phyloP scores from a whole-genome alignment of 2,888 invertebrate genomes.

The Escarpia spicata region DNA sequence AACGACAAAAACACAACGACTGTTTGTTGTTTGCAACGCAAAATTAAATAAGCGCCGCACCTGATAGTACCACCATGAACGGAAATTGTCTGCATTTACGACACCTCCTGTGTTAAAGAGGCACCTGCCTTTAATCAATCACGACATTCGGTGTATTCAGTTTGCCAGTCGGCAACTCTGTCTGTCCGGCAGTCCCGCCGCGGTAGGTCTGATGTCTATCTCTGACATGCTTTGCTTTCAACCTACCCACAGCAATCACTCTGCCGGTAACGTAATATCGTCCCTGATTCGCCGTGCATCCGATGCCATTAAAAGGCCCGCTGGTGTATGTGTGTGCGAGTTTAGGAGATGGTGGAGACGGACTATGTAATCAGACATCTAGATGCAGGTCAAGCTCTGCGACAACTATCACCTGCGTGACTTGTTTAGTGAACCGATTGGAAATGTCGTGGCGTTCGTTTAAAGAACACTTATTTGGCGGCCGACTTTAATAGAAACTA shows the following conservation, averaged over 20 bases:
- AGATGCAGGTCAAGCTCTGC: neutral
- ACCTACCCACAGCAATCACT: neutral
- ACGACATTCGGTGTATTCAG: neutral
- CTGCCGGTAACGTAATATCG: slow-evolving; percentile 5
- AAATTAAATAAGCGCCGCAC: neutral
- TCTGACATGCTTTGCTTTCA: neutral
- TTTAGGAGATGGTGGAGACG: neutral
- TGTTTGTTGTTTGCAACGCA: neutral
- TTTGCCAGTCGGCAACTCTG: neutral
- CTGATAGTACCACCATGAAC: neutral
- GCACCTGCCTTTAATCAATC: slow-evolving; percentile 8
- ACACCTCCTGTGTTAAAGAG: neutral
- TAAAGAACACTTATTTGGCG: neutral
- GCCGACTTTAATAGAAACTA: neutral
- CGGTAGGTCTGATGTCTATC: neutral
- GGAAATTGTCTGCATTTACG: neutral
- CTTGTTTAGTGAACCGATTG: neutral
- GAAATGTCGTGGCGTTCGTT: neutral
- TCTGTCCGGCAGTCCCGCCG: neutral
- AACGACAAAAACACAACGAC: neutral
- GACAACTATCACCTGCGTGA: neutral
- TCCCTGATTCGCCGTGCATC: neutral
- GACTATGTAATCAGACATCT: neutral
- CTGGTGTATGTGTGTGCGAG: neutral
- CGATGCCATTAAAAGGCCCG: neutral